Percentiles rank a stretch among this genome's conserved stretches.
These are phyloP conservation scores for Drosophila albomicans DNA, from an alignment of 1,140 invertebrate genomes.

Conservation along the genomic window DNA sequence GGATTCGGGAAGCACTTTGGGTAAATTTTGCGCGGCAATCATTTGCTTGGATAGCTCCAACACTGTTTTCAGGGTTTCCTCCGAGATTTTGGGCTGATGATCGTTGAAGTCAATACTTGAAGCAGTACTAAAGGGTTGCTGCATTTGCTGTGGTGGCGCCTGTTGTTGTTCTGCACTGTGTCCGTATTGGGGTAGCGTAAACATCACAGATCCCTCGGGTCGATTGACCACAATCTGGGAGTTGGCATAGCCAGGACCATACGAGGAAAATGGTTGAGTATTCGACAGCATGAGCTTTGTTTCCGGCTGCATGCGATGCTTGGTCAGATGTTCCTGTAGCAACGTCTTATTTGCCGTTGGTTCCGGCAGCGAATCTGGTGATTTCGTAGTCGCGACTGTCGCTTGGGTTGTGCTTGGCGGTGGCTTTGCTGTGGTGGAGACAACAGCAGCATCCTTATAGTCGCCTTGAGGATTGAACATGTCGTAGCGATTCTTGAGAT, in stretches of 20 bases:
- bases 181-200: slow-evolving; percentile 63
- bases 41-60: slow-evolving; percentile 84
- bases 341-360: slow-evolving; percentile 59
- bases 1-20: slow-evolving; percentile 76
- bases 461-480: slow-evolving; percentile 54
- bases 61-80: slow-evolving; percentile 83
- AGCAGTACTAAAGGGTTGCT: not conserved
- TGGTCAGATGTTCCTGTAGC: slow-evolving; percentile 63
- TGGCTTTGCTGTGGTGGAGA: slow-evolving; percentile 23
- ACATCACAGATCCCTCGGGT: slow-evolving; percentile 81
- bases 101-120: slow-evolving; percentile 63
- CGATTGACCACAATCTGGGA: slow-evolving; percentile 84
- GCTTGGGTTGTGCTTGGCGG: slow-evolving; percentile 16
- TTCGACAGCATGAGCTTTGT: slow-evolving; percentile 72
- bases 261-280: slow-evolving; percentile 45
- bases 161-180: slow-evolving; percentile 42
- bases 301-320: slow-evolving; percentile 68
- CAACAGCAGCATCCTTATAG: slow-evolving; percentile 6
- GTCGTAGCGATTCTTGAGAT: slow-evolving; percentile 77
- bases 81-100: slow-evolving; percentile 76
- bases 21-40: slow-evolving; percentile 78
- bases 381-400: not conserved
- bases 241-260: slow-evolving; percentile 69
- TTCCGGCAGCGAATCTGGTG: slow-evolving; percentile 20
- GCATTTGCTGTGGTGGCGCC: not conserved